Evolutionary conservation across 1,140 invertebrate species (phyloP).

Genomic region (Drosophila ambigua): DNA sequence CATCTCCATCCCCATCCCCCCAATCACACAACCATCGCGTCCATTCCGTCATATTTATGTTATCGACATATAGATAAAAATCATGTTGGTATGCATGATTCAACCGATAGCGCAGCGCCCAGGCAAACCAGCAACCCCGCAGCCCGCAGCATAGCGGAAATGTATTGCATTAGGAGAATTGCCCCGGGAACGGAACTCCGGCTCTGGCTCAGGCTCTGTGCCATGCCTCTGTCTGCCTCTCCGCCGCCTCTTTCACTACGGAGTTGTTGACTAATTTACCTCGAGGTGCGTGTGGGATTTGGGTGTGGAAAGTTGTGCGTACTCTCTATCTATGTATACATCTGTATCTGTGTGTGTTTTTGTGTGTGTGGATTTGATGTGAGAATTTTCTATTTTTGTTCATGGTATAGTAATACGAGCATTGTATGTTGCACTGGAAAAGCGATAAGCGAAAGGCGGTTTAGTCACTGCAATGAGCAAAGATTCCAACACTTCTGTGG

Average conservation of each 20-base stretch:
- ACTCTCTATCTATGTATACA: constrained; percentile 9
- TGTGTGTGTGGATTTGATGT: constrained; percentile 25
- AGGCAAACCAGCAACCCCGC: constrained; percentile 22
- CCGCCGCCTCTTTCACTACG: background rate
- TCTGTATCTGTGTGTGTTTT: background rate
- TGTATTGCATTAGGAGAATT: constrained; percentile 78
- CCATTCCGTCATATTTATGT: constrained; percentile 75
- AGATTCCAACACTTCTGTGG: constrained; percentile 35
- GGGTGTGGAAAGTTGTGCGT: constrained; percentile 29
- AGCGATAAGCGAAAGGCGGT: constrained; percentile 49
- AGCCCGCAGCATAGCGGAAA: constrained; percentile 71
- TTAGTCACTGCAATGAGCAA: constrained; percentile 43
- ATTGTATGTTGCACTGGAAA: constrained; percentile 18
- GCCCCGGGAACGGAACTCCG: constrained; percentile 31
- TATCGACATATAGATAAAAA: constrained; percentile 74
- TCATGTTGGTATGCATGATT: constrained; percentile 68
- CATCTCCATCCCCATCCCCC: constrained; percentile 11
- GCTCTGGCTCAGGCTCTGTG: background rate
- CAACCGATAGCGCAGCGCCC: constrained; percentile 31
- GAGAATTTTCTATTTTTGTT: constrained; percentile 52
- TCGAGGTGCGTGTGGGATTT: constrained; percentile 39
- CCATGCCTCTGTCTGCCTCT: background rate
- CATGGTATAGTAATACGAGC: constrained; percentile 33
- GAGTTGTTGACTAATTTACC: constrained; percentile 70
- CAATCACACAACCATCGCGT: constrained; percentile 11